Evolutionary conservation across 2,113 vertebrate genomes (phyloP).

Genomic region (Promerops cafer): DNA sequence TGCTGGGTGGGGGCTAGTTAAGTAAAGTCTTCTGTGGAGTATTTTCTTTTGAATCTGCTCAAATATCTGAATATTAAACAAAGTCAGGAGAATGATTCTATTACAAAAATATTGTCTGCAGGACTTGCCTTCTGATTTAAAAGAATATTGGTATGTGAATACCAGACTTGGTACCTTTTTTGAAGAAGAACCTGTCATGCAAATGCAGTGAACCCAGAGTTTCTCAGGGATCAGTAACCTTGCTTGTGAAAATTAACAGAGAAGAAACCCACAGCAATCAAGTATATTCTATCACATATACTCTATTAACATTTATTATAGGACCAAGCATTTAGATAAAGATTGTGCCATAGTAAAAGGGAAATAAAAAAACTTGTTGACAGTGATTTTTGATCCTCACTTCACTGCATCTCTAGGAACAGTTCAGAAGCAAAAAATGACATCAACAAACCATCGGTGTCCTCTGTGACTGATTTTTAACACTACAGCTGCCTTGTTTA

Average conservation of each 20-base stretch:
- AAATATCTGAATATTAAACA: neutral
- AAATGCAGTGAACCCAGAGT: neutral
- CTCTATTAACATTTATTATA: neutral
- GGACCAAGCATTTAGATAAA: neutral
- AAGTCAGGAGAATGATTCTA: neutral
- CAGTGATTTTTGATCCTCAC: neutral
- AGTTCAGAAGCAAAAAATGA: neutral
- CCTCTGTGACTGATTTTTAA: neutral
- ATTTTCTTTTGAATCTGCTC: neutral
- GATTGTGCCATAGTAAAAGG: neutral
- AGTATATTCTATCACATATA: neutral
- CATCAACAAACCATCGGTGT: neutral
- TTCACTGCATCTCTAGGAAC: neutral
- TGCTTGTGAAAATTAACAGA: neutral
- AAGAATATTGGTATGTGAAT: neutral
- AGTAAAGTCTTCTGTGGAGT: neutral
- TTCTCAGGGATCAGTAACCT: neutral
- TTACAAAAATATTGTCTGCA: neutral
- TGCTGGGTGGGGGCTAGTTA: neutral
- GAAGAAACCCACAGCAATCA: neutral
- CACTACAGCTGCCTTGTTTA: neutral
- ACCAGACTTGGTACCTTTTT: neutral
- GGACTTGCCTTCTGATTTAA: neutral
- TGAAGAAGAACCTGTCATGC: neutral
- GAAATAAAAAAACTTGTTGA: neutral